These are phyloP conservation scores for Cryptus armator DNA, from an alignment of 2,888 invertebrate genomes.

Conservation along the genomic window DNA sequence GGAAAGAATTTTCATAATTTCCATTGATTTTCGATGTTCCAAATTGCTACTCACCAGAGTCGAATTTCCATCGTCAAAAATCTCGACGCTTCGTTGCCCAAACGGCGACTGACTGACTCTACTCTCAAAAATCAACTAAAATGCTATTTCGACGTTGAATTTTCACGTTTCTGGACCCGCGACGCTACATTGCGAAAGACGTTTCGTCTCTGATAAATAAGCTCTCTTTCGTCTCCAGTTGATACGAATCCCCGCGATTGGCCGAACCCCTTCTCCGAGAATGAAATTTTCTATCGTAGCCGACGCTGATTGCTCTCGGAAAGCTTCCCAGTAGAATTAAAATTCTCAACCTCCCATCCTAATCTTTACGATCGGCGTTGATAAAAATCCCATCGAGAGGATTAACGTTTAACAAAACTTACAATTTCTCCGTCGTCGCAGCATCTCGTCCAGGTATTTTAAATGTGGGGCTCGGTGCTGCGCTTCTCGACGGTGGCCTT, in stretches of 20 bases:
- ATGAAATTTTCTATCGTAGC: slow-evolving; percentile 8
- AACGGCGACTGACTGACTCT: slow-evolving; percentile 31
- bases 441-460: slow-evolving; percentile 29
- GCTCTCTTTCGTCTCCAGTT: slow-evolving; percentile 47
- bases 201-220: slow-evolving; percentile 31
- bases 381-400: not conserved
- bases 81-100: slow-evolving; percentile 23
- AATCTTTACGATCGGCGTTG: not conserved
- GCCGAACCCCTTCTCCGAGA: slow-evolving; percentile 53
- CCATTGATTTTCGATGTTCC: not conserved
- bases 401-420: slow-evolving; percentile 48
- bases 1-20: not conserved
- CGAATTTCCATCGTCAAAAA: slow-evolving; percentile 42
- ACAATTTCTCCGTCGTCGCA: slow-evolving; percentile 52
- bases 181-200: slow-evolving; percentile 50
- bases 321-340: not conserved
- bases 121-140: not conserved
- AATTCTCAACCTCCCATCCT: not conserved
- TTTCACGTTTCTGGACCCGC: slow-evolving; percentile 37
- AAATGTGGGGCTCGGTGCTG: slow-evolving; percentile 74
- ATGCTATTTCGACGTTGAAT: not conserved
- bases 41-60: slow-evolving; percentile 53
- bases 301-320: not conserved
- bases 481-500: slow-evolving; percentile 88
- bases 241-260: slow-evolving; percentile 45